These are phyloP conservation scores for Drosophila rufa DNA, from an alignment of 1,140 invertebrate genomes.

Conservation along the genomic window DNA sequence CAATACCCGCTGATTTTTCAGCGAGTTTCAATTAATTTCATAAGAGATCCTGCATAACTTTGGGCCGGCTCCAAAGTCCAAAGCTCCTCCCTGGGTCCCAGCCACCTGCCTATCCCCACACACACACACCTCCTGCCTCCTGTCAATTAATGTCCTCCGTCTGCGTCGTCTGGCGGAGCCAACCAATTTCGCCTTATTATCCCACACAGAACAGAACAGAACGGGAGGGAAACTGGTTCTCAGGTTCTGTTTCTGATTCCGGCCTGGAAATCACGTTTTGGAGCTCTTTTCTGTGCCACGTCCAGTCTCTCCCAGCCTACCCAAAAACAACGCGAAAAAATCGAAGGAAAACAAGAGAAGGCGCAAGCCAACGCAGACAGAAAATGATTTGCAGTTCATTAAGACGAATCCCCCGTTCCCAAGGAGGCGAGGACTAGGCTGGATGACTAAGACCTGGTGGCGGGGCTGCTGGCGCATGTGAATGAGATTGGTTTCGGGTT, in stretches of 20 bases:
- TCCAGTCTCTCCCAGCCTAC: constrained; percentile 38
- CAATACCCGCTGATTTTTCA: not conserved
- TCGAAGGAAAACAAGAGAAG: constrained; percentile 19
- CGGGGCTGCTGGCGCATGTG: constrained; percentile 19
- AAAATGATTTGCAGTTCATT: constrained; percentile 81
- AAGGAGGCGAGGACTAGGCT: constrained; percentile 52
- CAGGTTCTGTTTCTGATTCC: constrained; percentile 51
- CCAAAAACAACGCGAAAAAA: constrained; percentile 10
- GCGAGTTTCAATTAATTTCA: constrained; percentile 38
- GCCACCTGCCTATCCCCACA: constrained; percentile 43
- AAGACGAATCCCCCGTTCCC: constrained; percentile 50
- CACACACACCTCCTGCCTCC: constrained; percentile 46
- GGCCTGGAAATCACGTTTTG: constrained; percentile 50
- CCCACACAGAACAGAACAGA: constrained; percentile 59
- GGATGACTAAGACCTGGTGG: constrained; percentile 64
- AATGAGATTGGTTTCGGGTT: constrained; percentile 63
- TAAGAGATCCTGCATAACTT: constrained; percentile 20
- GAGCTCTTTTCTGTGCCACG: constrained; percentile 32
- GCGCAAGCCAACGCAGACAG: constrained; percentile 63
- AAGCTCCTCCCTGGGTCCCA: constrained; percentile 17
- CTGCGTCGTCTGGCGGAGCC: constrained; percentile 32
- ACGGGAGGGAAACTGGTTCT: constrained; percentile 33
- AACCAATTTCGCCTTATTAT: constrained; percentile 72
- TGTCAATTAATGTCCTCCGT: constrained; percentile 57
- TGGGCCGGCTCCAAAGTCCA: constrained; percentile 39